Percentiles rank a stretch among this genome's conserved stretches.
Evolutionary conservation across 2,113 vertebrate genomes (phyloP).

Genomic region (Psittacus erithacus): DNA sequence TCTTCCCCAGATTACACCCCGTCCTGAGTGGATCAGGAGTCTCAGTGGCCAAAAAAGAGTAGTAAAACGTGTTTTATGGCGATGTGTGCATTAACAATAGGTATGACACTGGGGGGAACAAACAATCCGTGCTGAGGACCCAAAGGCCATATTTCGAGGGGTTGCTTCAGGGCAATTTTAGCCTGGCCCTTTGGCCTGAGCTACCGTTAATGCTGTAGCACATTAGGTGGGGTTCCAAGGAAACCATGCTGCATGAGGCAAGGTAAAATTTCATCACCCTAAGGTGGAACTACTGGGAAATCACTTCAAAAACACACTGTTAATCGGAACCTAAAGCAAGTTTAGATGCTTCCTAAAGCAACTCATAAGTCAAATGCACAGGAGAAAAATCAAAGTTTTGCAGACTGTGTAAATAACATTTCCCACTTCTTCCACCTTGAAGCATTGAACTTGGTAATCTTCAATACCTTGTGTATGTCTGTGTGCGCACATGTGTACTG

Average conservation of each 20-base stretch:
- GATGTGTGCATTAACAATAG: not conserved
- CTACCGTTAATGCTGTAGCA: not conserved
- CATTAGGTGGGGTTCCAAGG: not conserved
- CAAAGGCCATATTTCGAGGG: not conserved
- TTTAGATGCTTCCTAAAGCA: not conserved
- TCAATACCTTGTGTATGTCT: accelerated
- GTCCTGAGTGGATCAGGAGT: not conserved
- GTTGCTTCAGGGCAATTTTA: not conserved
- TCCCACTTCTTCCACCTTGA: not conserved
- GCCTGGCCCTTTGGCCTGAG: not conserved
- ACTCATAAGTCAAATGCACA: not conserved
- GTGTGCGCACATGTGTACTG: not conserved
- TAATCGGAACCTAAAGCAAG: not conserved
- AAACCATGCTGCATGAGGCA: not conserved
- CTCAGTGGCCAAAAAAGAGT: not conserved
- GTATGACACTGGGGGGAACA: not conserved
- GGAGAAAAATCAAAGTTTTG: not conserved
- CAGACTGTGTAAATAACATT: not conserved
- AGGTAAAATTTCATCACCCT: not conserved
- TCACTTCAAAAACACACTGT: not conserved
- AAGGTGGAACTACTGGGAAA: not conserved
- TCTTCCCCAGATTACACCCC: not conserved
- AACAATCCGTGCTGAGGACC: not conserved
- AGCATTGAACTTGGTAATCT: not conserved
- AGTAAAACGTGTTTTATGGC: not conserved